Base-by-base conservation (phyloP, 64 coral and sea anemone species). In the Montipora efflorescens region DNA sequence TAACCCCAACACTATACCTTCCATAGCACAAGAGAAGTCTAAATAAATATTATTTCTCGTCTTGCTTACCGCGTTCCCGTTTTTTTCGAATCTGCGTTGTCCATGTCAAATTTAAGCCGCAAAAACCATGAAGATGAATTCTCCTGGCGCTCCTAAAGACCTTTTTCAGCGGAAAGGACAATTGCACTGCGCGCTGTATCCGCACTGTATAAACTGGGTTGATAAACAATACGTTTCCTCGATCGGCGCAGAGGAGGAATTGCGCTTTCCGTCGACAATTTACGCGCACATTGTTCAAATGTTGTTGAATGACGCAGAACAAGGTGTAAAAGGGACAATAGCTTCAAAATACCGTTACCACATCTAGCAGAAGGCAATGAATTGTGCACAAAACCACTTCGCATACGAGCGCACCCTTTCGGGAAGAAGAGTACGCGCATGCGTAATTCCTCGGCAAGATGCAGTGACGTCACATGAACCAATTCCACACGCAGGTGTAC, bases 1-100 rank as follows among this genome's bases (percentile, higher is more conserved):
- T 7, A 71, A 71, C 68, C 16, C 36, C 36, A 36, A 71, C 19
- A 21, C 0, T 71, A 71, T 19, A 71, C 68, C 68, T 71, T 71
- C 21, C 5, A 11, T 5, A 5, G 19, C 3, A 71, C 18, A 19
- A 71, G 68, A 21, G 19, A 71, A 71, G 18, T 71, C 21, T 7
- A 5, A 18, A 21, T 71, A 12, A 57, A 57, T 64, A 4, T 64
- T 64, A 4, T 20, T 84, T 84, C 46, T 47, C 47, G 10, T 16
- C 12, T 67, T 11, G 28, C 82, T 86, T 22, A 86, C 82, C 82
- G 82, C 21, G 82, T 86, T 12, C 82, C 82, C 44, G 66, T 19
- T 86, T 86, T 86, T 22, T 86, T 86, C 82, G 82, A 69, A 64
- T 86, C 82, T n/a, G 59, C 46, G 64, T 71, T 86, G 45, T 86